Evolutionary conservation across 2,113 vertebrate genomes (phyloP), one percentile per base, ranked within the genome.

Genomic region (Kobus ellipsiprymnus): DNA sequence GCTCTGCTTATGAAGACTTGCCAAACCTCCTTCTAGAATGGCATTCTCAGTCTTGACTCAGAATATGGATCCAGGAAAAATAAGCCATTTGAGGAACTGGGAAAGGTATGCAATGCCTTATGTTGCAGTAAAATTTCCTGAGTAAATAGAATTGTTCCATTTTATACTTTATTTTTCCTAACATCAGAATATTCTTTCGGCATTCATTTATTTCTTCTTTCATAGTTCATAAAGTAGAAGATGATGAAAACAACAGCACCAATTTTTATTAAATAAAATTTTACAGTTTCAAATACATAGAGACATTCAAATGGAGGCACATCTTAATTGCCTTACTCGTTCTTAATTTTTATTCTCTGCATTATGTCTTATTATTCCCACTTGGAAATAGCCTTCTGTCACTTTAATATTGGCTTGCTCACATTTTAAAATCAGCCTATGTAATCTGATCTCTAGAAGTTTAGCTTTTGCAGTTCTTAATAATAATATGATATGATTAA

Each of bases 401-500:
- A 13, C 36, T 98, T 97, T 96, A 95, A 95, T 1, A 97, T 78
- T 94, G 33, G 0, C 44, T 96, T 60, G n/a, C 91, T 98, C 97
- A 87, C 52, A 62, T 98, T 97, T 98, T 71, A 90, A 59, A 91
- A 59, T 94, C 97, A 94, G 95, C 91, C 95, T 96, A 14, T 57
- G 74, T 94, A 97, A 96, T 97, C 82, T 98, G 96, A 98, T 98
- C 46, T 98, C 94, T 10, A 94, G 71, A 98, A 98, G 78, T 77
- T 64, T 97, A 97, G 59, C 55, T 98, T 98, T 98, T 97, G 67
- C 46, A 95, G 27, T 89, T 98, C 90, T 96, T 98, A 98, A 78
- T 98, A 97, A 96, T 97, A 98, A 96, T 64, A 88, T 82, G 82
- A 96, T 95, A 95, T 94, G 50, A 98, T 97, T 98, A 97, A 98